Evolutionary conservation across 2,797 vertebrate species (phyloP).

Genomic region (Thalassophryne amazonica): DNA sequence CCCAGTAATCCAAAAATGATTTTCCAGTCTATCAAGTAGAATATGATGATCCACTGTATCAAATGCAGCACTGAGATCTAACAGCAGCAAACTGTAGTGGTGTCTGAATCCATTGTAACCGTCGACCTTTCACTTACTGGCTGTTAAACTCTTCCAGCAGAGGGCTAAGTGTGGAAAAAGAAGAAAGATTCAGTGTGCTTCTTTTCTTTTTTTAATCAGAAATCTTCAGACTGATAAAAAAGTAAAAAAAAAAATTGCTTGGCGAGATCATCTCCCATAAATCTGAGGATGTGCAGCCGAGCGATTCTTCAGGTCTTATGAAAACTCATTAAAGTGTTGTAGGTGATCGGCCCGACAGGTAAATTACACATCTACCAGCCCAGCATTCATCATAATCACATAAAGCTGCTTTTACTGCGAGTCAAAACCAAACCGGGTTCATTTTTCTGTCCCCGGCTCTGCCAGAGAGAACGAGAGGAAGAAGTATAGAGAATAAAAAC

Average conservation of each 20-base stretch:
- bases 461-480: constrained; percentile 32
- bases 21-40: too few species aligned
- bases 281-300: constrained; percentile 23
- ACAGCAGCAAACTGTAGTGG: too few species aligned
- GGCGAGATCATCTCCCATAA: constrained; percentile 33
- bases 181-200: not conserved
- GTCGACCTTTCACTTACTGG: too few species aligned
- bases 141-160: constrained; percentile 1
- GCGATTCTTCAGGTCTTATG: constrained; percentile 39
- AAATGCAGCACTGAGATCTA: too few species aligned
- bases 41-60: too few species aligned
- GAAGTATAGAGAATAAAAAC: constrained; percentile 5
- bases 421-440: constrained; percentile 40
- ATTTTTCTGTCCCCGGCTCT: constrained; percentile 47
- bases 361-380: constrained; percentile 46
- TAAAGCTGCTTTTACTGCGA: constrained; percentile 29
- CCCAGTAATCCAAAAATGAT: too few species aligned
- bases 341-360: constrained; percentile 61
- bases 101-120: too few species aligned
- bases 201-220: constrained; percentile 1
- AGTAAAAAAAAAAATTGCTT: constrained; percentile 5
- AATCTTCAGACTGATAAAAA: not conserved
- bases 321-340: constrained; percentile 59
- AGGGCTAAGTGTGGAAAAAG: not conserved
- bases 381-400: constrained; percentile 64